Evolutionary conservation across 2,888 invertebrate species (phyloP).

Genomic region (Hipparchia semele): DNA sequence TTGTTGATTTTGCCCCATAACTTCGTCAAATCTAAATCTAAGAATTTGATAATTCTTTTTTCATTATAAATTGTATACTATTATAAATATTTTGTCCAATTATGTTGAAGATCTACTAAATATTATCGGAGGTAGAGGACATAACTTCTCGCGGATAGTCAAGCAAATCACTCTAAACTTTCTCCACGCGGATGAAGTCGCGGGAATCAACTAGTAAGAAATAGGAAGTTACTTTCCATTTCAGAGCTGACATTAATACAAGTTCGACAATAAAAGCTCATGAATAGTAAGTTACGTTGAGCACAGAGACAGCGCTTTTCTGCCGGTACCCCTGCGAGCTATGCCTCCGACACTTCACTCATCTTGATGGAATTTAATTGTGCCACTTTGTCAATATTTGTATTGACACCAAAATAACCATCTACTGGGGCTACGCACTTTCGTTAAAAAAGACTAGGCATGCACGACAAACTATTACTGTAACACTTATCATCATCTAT

Average conservation of each 20-base stretch:
- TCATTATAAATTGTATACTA: no score
- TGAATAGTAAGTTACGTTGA: constrained; percentile 35
- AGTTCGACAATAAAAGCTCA: constrained; percentile 36
- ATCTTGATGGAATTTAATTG: constrained; percentile 34
- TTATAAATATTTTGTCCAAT: no score
- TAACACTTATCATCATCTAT: no score
- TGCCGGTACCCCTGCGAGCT: constrained; percentile 26
- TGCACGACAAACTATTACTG: neutral
- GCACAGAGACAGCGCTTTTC: constrained; percentile 31
- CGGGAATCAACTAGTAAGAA: neutral
- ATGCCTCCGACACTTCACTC: constrained; percentile 33
- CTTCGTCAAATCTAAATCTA: no score
- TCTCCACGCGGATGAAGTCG: no score
- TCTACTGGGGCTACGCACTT: constrained; percentile 23
- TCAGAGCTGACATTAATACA: constrained; percentile 29
- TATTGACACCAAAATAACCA: constrained; percentile 34
- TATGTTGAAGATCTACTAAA: no score
- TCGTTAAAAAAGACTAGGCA: neutral
- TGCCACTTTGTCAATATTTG: constrained; percentile 34
- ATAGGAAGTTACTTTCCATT: constrained; percentile 10
- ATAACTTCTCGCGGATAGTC: no score
- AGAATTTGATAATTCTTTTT: no score
- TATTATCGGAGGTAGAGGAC: no score
- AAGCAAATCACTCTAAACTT: no score
- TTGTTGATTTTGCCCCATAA: no score